Conservation (phyloP, 1,140 invertebrate species). For the Heliothis virescens region DNA sequence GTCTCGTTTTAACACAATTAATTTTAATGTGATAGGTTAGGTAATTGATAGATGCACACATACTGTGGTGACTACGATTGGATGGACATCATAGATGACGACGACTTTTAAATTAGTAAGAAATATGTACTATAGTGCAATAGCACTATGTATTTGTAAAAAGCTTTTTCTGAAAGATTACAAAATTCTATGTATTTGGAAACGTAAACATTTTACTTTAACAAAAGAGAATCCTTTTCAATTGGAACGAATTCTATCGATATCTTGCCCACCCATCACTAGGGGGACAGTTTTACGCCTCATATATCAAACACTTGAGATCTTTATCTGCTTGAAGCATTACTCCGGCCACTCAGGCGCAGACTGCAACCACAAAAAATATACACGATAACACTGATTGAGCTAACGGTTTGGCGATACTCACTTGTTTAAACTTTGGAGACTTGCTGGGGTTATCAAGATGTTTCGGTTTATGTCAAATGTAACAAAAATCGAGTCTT, state of each 20-base stretch:
- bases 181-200: too few relatives aligned
- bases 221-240: not conserved
- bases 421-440: not conserved
- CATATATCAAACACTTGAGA: constrained; percentile 53
- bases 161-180: too few relatives aligned
- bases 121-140: too few relatives aligned
- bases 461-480: not conserved
- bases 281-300: not conserved
- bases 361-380: constrained; percentile 24
- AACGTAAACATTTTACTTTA: not conserved
- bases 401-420: constrained; percentile 21
- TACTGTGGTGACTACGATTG: too few relatives aligned
- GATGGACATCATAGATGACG: too few relatives aligned
- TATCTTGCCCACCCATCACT: constrained; percentile 17
- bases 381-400: constrained; percentile 36
- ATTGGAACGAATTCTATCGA: constrained; percentile 21
- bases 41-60: too few relatives aligned
- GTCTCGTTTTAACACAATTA: too few relatives aligned
- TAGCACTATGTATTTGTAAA: too few relatives aligned
- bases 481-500: too few relatives aligned
- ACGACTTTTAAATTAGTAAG: too few relatives aligned
- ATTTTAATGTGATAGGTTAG: too few relatives aligned
- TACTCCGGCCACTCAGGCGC: constrained; percentile 20
- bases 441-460: not conserved
- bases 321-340: constrained; percentile 42